Conservation (phyloP, 2,888 invertebrate genomes). For the Lasioglossum zephyrum region DNA sequence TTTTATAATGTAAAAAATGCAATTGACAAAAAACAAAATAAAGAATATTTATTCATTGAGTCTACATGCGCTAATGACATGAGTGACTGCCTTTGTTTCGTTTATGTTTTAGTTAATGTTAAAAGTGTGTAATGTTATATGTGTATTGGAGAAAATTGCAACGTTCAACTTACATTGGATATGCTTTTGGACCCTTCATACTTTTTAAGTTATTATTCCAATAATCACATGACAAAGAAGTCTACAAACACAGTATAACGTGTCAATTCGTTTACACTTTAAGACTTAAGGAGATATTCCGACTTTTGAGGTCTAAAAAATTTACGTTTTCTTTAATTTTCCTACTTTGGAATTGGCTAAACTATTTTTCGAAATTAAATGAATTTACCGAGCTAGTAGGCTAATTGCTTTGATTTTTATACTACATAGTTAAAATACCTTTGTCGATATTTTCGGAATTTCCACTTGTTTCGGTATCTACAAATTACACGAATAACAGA, state of each 20-base stretch:
- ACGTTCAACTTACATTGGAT: constrained; percentile 65
- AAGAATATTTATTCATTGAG: constrained; percentile 47
- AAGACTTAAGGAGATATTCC: neutral
- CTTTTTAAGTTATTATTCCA: constrained; percentile 2
- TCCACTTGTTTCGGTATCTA: neutral
- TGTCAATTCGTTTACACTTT: neutral
- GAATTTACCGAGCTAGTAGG: neutral
- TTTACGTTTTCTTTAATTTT: neutral
- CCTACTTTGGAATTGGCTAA: neutral
- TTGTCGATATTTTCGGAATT: neutral
- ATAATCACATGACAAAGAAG: neutral
- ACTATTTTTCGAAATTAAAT: neutral
- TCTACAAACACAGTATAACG: neutral
- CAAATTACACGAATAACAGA: neutral
- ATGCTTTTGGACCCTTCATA: constrained; percentile 62
- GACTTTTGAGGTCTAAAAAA: neutral
- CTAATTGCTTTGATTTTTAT: neutral
- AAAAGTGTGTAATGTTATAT: neutral
- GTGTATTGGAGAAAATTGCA: neutral
- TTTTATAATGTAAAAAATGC: constrained; percentile 51
- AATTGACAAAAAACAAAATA: constrained; percentile 49
- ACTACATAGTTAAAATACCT: too few relatives aligned
- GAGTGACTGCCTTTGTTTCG: neutral
- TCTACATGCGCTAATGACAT: constrained; percentile 1
- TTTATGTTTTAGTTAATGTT: neutral